Evolutionary conservation across 2,888 invertebrate genomes (phyloP).

Genomic region (Rhagonycha lutea): DNA sequence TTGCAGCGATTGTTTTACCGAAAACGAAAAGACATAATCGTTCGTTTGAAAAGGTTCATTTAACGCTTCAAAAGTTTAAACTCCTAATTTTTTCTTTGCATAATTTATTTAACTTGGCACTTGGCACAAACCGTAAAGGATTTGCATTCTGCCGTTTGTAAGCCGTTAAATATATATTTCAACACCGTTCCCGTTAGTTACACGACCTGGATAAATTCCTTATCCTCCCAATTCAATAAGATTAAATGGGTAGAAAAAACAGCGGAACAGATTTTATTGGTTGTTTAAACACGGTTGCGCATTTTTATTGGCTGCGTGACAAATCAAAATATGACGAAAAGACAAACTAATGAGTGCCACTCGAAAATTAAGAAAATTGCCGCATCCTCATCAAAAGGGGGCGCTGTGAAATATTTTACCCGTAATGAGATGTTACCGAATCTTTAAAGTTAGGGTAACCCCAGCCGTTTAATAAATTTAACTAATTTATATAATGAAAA

Average conservation of each 20-base stretch:
- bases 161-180: neutral
- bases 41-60: neutral
- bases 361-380: neutral
- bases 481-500: neutral
- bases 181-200: neutral
- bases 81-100: neutral
- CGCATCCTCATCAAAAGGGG: neutral
- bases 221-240: neutral
- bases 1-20: neutral
- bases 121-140: neutral
- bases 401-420: neutral
- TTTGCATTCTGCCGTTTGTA: neutral
- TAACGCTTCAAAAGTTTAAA: neutral
- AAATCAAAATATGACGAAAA: neutral
- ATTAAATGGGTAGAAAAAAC: neutral
- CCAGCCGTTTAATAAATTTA: neutral
- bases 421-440: neutral
- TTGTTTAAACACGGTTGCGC: neutral
- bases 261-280: neutral
- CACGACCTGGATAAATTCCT: neutral
- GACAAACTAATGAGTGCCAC: neutral
- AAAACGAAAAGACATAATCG: neutral
- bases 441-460: neutral
- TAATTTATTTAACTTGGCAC: neutral
- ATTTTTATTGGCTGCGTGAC: neutral